Conservation (phyloP, 2,888 invertebrate genomes). For the Torymus tubicola region DNA sequence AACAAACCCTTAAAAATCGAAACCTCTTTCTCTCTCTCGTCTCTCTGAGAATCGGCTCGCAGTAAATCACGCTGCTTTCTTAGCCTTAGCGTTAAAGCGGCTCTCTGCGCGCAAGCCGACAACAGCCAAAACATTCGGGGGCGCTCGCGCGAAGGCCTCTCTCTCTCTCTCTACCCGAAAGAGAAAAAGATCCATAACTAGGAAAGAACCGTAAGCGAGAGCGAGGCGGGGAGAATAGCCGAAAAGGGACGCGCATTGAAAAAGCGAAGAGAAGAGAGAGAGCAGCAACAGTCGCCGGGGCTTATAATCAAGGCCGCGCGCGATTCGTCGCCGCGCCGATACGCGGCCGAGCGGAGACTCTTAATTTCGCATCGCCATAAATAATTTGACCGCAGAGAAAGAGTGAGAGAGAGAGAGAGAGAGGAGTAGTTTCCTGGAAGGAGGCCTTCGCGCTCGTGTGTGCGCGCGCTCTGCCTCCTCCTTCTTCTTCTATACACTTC, state of each 20-base stretch:
- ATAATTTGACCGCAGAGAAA: constrained; percentile 73
- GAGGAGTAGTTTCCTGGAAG: constrained; percentile 69
- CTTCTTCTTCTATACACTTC: neutral
- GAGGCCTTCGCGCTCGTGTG: constrained; percentile 56
- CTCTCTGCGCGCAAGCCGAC: neutral
- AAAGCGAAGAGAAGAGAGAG: constrained; percentile 40
- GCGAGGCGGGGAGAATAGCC: constrained; percentile 51
- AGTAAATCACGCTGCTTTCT: constrained; percentile 46
- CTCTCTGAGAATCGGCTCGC: constrained; percentile 20
- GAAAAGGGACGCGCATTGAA: constrained; percentile 53
- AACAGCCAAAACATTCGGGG: constrained; percentile 27
- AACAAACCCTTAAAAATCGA: neutral
- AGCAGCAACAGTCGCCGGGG: constrained; percentile 11
- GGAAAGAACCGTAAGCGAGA: constrained; percentile 48
- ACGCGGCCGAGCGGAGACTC: constrained; percentile 67
- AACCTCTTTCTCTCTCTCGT: constrained; percentile 2
- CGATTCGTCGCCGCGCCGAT: constrained; percentile 53
- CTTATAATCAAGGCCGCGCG: constrained; percentile 53
- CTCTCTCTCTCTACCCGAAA: too few relatives aligned
- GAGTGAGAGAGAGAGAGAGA: constrained; percentile 58
- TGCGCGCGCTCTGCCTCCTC: too few relatives aligned
- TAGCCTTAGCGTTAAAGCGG: constrained; percentile 13
- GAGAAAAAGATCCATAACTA: constrained; percentile 35
- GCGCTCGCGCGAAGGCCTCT: constrained; percentile 6
- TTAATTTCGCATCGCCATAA: constrained; percentile 76